phyloP scores from a whole-genome alignment of 23 tunicate species.

The Trididemnum clinides region DNA sequence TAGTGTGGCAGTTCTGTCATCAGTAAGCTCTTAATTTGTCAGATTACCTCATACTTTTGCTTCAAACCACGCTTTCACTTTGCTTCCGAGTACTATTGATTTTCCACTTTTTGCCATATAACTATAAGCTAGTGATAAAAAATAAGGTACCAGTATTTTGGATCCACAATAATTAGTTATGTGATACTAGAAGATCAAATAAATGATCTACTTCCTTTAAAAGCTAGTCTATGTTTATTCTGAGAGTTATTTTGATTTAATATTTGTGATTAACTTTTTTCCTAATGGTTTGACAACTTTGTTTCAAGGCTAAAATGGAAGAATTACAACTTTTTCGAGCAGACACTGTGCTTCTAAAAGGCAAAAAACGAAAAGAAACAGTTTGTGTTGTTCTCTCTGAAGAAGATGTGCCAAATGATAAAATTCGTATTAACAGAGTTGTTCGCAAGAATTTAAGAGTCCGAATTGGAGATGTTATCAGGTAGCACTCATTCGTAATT shows the following conservation, averaged over 20 bases:
- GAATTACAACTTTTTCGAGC: conserved; percentile 94
- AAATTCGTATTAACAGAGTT: conserved; percentile 88
- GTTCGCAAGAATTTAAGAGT: conserved; percentile 94
- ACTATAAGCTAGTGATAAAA: too few species aligned
- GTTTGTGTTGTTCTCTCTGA: conserved; percentile 97
- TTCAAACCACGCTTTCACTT: too few species aligned
- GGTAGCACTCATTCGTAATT: too few species aligned
- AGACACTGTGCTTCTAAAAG: conserved; percentile 95
- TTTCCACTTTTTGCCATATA: not conserved
- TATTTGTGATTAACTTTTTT: too few species aligned
- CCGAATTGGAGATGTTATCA: conserved; percentile 89
- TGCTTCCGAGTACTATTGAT: not conserved
- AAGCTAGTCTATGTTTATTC: too few species aligned
- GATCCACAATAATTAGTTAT: too few species aligned
- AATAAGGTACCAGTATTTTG: too few species aligned
- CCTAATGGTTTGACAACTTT: too few species aligned
- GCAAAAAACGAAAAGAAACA: conserved; percentile 96
- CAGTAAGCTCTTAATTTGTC: conserved; percentile 50
- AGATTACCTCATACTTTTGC: too few species aligned
- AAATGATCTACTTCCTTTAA: too few species aligned
- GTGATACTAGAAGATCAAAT: too few species aligned
- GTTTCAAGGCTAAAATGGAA: conserved; percentile 98
- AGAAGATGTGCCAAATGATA: conserved; percentile 85
- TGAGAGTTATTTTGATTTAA: too few species aligned
- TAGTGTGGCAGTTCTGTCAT: conserved; percentile 83